Percentiles rank a stretch among this genome's conserved stretches.
phyloP scores from a whole-genome alignment of 2,888 invertebrate genomes.

The Tipula helvola region DNA sequence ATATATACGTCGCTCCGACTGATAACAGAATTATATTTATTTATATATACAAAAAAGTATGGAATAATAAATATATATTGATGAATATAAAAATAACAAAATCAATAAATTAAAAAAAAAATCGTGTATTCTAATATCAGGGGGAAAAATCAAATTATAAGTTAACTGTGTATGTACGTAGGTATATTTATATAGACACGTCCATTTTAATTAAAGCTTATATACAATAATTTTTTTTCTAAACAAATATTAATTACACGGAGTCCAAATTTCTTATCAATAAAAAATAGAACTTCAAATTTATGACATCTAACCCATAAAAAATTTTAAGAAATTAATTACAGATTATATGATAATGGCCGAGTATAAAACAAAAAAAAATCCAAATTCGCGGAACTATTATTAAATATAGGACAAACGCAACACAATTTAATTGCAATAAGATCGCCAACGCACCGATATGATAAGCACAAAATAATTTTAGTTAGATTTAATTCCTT shows the following conservation, averaged over 20 bases:
- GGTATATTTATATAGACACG: neutral
- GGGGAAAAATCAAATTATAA: neutral
- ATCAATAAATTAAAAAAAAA: neutral
- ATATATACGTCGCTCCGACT: neutral
- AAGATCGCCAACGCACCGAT: no score
- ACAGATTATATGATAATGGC: neutral
- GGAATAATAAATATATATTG: neutral
- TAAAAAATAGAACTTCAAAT: neutral
- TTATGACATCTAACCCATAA: neutral
- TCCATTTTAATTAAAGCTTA: neutral
- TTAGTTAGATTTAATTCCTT: no score
- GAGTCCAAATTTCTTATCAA: neutral
- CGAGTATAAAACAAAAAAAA: neutral
- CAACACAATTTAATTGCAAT: no score
- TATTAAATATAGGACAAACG: neutral
- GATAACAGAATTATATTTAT: neutral
- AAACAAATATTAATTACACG: neutral
- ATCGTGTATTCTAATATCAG: neutral
- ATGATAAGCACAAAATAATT: no score
- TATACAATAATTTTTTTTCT: neutral
- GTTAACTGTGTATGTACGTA: neutral
- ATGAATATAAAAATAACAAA: neutral
- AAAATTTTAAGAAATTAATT: neutral
- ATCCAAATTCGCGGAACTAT: neutral
- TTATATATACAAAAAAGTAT: neutral